Base-by-base conservation (phyloP, 2,113 vertebrate species). In the Cettia cetti region DNA sequence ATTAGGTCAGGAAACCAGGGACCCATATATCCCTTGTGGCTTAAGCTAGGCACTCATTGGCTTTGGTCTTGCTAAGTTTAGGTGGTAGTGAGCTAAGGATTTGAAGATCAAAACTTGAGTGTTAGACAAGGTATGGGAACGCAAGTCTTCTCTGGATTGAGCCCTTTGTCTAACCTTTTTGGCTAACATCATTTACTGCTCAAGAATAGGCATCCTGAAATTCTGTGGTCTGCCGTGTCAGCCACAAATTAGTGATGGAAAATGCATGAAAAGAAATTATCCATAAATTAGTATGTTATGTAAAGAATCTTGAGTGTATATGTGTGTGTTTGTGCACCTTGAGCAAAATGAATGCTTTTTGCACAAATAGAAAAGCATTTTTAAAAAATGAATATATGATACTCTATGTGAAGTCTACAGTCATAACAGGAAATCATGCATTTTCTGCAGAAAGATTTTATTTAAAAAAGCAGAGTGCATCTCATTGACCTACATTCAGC, bases 401-500 rank as follows among this genome's bases (percentile, higher is more conserved):
- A 79, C 76, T 89, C 28, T 78, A 64, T 91, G 66, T 71, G 71
- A 95, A 95, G 95, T 86, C 90, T 91, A 56, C 89, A 96, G 96
- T 96, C 96, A 93, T 97, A 97, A 97, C 95, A 97, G 96, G 97
- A 98, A 98, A 97, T 87, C 86, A 75, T 95, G 96, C 95, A 82
- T 95, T 97, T 94, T 97, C 96, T 92, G 88, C 92, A 94, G 95
- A 96, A 95, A 95, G 94, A 65, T 91, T 96, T 92, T 94, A 94
- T 96, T 97, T 96, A 6, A 76, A 97, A 95, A 97, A 95, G 81
- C 92, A 23, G 87, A 95, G 74, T 92, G 96, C 95, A 98, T 97
- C 94, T 94, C 95, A 97, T 97, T 98, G 98, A 98, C 98, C 98
- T 98, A 98, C 95, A 98, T 98, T 98, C 95, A 81, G 84, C 92